phyloP scores from a whole-genome alignment of 2,888 invertebrate genomes.

The Pyrrhia umbra region DNA sequence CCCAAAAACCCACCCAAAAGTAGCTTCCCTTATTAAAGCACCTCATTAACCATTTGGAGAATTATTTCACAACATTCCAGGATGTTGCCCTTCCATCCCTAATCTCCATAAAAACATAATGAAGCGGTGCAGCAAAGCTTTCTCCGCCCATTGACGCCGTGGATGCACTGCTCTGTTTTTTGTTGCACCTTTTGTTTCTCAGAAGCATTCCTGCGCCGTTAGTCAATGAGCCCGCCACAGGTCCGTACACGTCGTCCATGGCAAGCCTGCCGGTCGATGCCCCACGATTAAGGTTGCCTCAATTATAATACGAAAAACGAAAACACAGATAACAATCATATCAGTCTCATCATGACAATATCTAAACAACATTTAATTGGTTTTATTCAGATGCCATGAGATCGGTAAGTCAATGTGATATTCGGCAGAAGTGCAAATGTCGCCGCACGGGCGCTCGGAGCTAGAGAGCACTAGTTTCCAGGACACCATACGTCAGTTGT shows the following conservation, averaged over 20 bases:
- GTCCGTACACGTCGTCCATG: slow-evolving; percentile 33
- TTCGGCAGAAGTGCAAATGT: slow-evolving; percentile 11
- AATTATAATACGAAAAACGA: no score
- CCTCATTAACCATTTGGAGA: slow-evolving; percentile 30
- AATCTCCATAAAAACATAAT: slow-evolving; percentile 51
- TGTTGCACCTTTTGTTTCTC: slow-evolving; percentile 44
- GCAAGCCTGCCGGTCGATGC: slow-evolving; percentile 39
- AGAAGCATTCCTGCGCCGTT: slow-evolving; percentile 57
- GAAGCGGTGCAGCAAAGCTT: slow-evolving; percentile 41
- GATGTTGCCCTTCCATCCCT: slow-evolving; percentile 39
- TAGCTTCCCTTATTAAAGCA: not conserved
- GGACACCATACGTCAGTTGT: not conserved
- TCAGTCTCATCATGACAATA: no score
- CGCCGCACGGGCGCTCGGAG: not conserved
- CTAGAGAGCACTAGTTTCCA: slow-evolving; percentile 15
- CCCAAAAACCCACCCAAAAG: slow-evolving; percentile 12
- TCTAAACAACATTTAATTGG: slow-evolving; percentile 1
- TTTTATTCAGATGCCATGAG: not conserved
- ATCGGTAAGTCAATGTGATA: slow-evolving; percentile 6
- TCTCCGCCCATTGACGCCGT: slow-evolving; percentile 34
- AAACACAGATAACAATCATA: no score
- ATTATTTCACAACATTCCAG: slow-evolving; percentile 61
- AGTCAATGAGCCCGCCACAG: slow-evolving; percentile 50
- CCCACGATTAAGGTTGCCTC: no score
- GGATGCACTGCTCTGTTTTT: slow-evolving; percentile 22